These are phyloP conservation scores for Drosophila tropicalis DNA, from an alignment of 1,140 invertebrate genomes.

Conservation along the genomic window DNA sequence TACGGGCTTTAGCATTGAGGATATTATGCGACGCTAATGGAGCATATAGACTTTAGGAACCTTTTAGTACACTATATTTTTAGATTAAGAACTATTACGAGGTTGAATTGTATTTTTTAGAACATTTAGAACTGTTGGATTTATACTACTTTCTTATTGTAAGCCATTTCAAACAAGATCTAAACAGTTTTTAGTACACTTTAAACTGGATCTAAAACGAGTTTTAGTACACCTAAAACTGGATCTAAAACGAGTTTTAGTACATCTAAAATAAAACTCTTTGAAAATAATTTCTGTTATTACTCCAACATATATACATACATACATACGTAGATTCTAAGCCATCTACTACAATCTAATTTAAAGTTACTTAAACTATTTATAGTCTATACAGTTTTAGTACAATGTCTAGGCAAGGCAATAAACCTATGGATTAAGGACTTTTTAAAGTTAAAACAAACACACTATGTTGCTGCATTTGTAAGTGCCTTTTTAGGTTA, in stretches of 20 bases:
- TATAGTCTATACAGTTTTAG: slow-evolving; percentile 43
- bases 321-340: too few species aligned
- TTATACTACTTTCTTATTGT: not conserved
- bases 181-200: too few species aligned
- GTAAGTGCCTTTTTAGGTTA: slow-evolving; percentile 33
- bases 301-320: not conserved
- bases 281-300: not conserved
- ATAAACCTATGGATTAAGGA: slow-evolving; percentile 39
- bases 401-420: slow-evolving; percentile 63
- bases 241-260: too few species aligned
- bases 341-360: not conserved
- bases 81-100: not conserved
- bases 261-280: too few species aligned
- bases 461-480: slow-evolving; percentile 26
- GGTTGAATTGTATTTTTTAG: not conserved
- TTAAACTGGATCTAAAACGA: too few species aligned
- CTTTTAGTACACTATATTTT: slow-evolving; percentile 22
- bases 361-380: not conserved
- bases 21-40: slow-evolving; percentile 87
- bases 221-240: too few species aligned
- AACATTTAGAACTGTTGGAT: not conserved
- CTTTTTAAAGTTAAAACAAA: slow-evolving; percentile 20
- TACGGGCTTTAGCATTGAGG: slow-evolving; percentile 89
- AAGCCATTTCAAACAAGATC: too few species aligned
- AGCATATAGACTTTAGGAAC: not conserved